phyloP scores from a whole-genome alignment of 1,140 invertebrate genomes.

The Lucilia sericata region DNA sequence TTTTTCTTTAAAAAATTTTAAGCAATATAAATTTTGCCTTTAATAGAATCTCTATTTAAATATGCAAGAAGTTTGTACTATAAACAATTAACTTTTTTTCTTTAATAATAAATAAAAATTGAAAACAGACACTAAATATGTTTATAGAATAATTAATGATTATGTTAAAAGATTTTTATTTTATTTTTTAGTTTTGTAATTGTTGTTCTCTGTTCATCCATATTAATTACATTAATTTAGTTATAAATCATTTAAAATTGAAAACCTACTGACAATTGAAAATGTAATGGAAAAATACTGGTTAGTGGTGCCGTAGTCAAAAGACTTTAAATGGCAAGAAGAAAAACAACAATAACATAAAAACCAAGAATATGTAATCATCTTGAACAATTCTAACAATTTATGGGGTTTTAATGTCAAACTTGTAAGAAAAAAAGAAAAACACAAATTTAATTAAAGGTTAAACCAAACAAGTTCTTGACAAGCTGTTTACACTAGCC shows the following conservation, averaged over 20 bases:
- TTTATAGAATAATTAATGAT: too few species aligned
- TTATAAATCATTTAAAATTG: neutral
- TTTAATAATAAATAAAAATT: too few species aligned
- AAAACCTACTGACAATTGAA: neutral
- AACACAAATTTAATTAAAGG: neutral
- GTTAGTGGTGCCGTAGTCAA: neutral
- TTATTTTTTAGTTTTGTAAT: neutral
- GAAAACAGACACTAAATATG: too few species aligned
- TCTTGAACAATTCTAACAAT: slow-evolving; percentile 14
- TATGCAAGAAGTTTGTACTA: too few species aligned
- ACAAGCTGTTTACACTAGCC: neutral
- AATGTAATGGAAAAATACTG: neutral
- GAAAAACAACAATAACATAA: neutral
- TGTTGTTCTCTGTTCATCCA: neutral
- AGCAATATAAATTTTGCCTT: too few species aligned
- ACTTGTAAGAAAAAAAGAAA: neutral
- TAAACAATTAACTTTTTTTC: too few species aligned
- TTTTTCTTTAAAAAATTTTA: too few species aligned
- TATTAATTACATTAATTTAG: neutral
- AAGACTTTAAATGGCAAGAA: neutral
- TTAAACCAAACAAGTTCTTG: slow-evolving; percentile 11
- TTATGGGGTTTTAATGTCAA: slow-evolving; percentile 13
- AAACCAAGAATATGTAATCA: neutral
- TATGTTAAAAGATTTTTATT: too few species aligned
- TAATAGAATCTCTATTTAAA: too few species aligned